Conservation (phyloP, 2,888 invertebrate species). For the Balanococcus diminutus region DNA sequence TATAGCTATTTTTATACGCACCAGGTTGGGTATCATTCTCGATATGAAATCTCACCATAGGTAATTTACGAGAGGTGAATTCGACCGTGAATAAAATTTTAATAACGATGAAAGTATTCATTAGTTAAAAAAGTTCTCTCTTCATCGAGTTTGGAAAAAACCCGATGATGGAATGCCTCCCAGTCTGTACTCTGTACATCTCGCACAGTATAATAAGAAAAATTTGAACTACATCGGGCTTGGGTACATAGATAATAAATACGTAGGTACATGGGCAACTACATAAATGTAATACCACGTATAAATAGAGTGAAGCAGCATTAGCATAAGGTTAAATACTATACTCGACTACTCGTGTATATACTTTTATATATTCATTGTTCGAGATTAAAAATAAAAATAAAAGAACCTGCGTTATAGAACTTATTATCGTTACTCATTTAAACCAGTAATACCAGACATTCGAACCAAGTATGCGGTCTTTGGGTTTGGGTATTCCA, state of each 20-base stretch:
- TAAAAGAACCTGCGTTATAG: not conserved
- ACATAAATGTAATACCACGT: not conserved
- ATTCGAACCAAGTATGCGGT: not conserved
- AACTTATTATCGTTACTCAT: not conserved
- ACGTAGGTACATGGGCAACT: not conserved
- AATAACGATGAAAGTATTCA: constrained; percentile 17
- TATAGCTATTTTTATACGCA: not conserved
- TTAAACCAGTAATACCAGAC: not conserved
- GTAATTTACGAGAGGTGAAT: constrained; percentile 9
- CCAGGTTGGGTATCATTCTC: not conserved
- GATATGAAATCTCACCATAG: constrained; percentile 15
- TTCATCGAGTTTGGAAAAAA: not conserved
- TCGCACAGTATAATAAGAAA: not conserved
- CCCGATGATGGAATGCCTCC: not conserved
- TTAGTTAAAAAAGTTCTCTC: not conserved
- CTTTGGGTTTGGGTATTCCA: not conserved
- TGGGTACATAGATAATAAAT: not conserved
- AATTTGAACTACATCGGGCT: not conserved
- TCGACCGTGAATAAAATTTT: not conserved
- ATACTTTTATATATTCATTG: constrained; percentile 19
- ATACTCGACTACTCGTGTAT: no score
- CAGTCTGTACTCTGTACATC: not conserved
- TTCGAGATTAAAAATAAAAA: not conserved
- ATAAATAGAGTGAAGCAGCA: not conserved
- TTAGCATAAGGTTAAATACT: constrained; percentile 15